phyloP scores from a whole-genome alignment of 1,140 invertebrate genomes.

The Leptopilina boulardi region DNA sequence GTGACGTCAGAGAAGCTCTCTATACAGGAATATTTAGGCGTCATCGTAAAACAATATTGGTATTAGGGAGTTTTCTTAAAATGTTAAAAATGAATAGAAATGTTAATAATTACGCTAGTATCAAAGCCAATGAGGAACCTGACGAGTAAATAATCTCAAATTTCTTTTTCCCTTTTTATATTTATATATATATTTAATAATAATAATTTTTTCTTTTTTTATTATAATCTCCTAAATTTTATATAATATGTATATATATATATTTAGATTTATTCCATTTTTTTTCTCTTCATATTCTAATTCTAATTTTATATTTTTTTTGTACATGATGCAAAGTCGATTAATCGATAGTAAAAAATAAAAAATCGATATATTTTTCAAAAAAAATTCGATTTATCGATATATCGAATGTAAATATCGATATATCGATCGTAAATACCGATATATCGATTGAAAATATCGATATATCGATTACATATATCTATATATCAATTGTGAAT shows the following conservation, averaged over 20 bases:
- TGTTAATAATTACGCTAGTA: constrained; percentile 86
- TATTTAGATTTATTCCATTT: neutral
- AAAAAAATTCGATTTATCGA: no score
- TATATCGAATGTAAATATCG: neutral
- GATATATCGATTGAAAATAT: neutral
- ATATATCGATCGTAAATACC: neutral
- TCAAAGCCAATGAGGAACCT: constrained; percentile 78
- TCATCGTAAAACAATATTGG: constrained; percentile 86
- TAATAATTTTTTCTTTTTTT: neutral
- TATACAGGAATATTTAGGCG: constrained; percentile 89
- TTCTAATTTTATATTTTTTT: neutral
- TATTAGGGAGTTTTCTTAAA: constrained; percentile 86
- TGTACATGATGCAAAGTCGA: neutral
- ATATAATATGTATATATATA: neutral
- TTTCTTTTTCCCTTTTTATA: neutral
- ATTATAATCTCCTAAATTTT: neutral
- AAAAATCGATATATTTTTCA: no score
- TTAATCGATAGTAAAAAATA: no score
- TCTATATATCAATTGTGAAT: no score
- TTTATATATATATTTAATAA: no score
- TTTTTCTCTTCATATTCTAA: neutral
- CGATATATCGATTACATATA: neutral
- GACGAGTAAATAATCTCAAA: constrained; percentile 65
- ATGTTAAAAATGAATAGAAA: constrained; percentile 87
- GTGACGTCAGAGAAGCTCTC: constrained; percentile 84